Base-by-base conservation (phyloP, 2,888 invertebrate species). In the Apantesis nais region DNA sequence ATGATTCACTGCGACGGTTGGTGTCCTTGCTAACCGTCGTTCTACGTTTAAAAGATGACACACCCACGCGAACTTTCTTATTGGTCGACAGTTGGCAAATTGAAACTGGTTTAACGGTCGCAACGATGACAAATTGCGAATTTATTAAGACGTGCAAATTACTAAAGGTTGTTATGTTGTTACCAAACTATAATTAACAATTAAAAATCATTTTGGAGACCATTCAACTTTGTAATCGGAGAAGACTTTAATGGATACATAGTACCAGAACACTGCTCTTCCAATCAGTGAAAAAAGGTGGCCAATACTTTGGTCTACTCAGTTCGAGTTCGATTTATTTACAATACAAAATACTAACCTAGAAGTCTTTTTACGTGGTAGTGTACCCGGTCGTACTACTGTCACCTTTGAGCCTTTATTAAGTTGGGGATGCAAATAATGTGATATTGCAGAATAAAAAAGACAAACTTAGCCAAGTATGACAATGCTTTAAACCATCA, bases 71-170 rank as follows among this genome's bases (percentile, higher is more conserved):
- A 82, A 75, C 85, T 87, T 85, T 89, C 86, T 80, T 79, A 82
- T 74, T 79, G 44, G 63, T 62, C 72, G 75, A 68, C 74, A 72
- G 79, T 77, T 76, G 76, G 79, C 81, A 82, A 66, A 88, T 86
- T 83, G 80, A 71, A 85, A 87, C 88, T 81, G 77, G 89, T 89
- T 88, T 86, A 91, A 90, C 90, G 86, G 88, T 82, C 82, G 76
- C 64, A 71, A 72, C 77, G 78, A 86, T 80, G 82, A 82, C 74
- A 77, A 78, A 82, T 78, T 72, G 74, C 73, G 55, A 75, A 74
- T 71, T 65, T 69, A 34, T 74, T n/a, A 52, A 67, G 61, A 55
- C 37, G 69, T 70, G 29, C 62, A 80, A 78, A 79, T 78, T 80
- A 74, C 37, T 62, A 22, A 66, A 44, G 39, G 55, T 75, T 68